A percentile compares a stretch with the other conserved stretches of the same genome.
Conservation (phyloP, 2,797 vertebrate genomes). For the Serranus cabrilla region DNA sequence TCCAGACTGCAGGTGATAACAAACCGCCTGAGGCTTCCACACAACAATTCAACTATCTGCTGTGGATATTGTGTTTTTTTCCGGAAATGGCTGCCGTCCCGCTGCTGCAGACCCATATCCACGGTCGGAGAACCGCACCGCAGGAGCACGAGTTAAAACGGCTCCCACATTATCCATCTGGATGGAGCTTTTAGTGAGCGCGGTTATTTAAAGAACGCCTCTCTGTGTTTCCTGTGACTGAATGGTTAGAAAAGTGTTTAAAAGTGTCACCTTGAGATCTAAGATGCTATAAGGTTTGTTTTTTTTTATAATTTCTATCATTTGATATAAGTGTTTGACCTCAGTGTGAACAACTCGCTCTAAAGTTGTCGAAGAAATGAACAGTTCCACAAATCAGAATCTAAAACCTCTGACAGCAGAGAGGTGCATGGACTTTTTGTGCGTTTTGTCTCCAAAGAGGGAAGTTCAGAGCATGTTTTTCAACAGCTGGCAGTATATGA, state of each 20-base stretch:
- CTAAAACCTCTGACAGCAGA: constrained; percentile 14
- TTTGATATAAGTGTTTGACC: neutral
- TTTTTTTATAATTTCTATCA: neutral
- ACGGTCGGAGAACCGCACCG: neutral
- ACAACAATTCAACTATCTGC: constrained; percentile 10
- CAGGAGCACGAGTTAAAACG: constrained; percentile 10
- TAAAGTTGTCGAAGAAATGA: constrained; percentile 5
- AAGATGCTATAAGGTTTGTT: neutral
- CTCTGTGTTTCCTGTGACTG: neutral
- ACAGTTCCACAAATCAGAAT: constrained; percentile 26
- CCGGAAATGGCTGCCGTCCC: neutral
- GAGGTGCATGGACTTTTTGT: no score
- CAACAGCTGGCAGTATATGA: no score
- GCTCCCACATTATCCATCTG: constrained; percentile 31
- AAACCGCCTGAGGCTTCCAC: constrained; percentile 35
- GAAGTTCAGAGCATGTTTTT: no score
- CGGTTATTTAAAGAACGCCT: constrained; percentile 16
- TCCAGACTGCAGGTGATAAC: constrained; percentile 55
- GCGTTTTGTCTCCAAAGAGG: no score
- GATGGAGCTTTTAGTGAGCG: neutral
- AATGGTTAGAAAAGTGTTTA: neutral
- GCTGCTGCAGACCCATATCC: constrained; percentile 12
- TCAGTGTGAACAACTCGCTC: constrained; percentile 6
- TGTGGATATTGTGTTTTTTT: constrained; percentile 27
- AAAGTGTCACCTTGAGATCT: constrained; percentile 7